These are phyloP conservation scores for Eristalinus aeneus DNA, from an alignment of 2,888 invertebrate species.

Conservation along the genomic window DNA sequence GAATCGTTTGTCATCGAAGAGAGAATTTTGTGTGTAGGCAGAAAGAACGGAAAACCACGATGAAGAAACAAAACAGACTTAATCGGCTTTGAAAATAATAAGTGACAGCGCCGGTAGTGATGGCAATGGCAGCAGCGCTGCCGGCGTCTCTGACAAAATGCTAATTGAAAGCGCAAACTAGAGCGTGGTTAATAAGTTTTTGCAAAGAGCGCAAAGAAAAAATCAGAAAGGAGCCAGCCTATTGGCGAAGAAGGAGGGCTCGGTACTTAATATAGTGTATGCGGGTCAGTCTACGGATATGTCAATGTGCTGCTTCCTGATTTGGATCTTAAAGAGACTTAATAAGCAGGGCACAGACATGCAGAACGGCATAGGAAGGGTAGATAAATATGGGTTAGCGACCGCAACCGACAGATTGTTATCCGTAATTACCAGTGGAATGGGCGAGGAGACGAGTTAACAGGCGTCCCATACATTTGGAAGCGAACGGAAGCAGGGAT, in stretches of 20 bases:
- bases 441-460: slow-evolving; percentile 27
- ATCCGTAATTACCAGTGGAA: slow-evolving; percentile 35
- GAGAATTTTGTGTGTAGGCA: slow-evolving; percentile 6
- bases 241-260: not conserved
- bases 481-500: slow-evolving; percentile 51
- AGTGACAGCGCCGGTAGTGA: not conserved
- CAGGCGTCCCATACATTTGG: not conserved
- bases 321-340: slow-evolving; percentile 40
- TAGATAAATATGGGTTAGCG: slow-evolving; percentile 37
- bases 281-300: slow-evolving; percentile 59
- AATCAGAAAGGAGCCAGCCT: not conserved
- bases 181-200: slow-evolving; percentile 41
- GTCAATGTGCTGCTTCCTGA: slow-evolving; percentile 59
- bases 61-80: slow-evolving; percentile 7
- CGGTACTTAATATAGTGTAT: slow-evolving; percentile 26
- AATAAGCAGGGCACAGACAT: not conserved
- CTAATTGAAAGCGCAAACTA: slow-evolving; percentile 49
- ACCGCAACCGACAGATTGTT: slow-evolving; percentile 32
- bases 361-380: slow-evolving; percentile 1
- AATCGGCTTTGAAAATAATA: slow-evolving; percentile 36
- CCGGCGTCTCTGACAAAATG: slow-evolving; percentile 16
- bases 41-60: not conserved
- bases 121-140: not conserved
- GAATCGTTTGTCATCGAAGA: slow-evolving; percentile 40
- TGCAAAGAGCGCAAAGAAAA: not conserved